Evolutionary conservation across 2,888 invertebrate genomes (phyloP), one percentile per base, ranked within the genome.

Genomic region (Didymodactylos carnosus): DNA sequence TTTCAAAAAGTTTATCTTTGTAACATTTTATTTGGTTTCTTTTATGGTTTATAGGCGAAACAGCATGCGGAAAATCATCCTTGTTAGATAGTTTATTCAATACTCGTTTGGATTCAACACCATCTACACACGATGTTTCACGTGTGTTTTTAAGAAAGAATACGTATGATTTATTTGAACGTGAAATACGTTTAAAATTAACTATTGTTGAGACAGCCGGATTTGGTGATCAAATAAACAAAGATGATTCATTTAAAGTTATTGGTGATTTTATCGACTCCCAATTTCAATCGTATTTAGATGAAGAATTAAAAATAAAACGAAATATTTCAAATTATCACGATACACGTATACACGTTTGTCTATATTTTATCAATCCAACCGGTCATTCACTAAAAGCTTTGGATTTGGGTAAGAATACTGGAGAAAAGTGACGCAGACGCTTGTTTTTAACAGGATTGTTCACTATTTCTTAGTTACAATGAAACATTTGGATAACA

Each of bases 161-260:
- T 81, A 95, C 94, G 0, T 97, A 95, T 81, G 86, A 86, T 75
- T 79, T 86, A 43, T 80, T 81, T 73, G 86, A 86, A 78, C 84
- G 84, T 76, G 84, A 82, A 75, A 85, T 86, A n/a, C 78, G 82
- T 41, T 81, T 86, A 75, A 85, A 85, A 88, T 86, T 99, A 77
- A 95, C 95, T 7, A 89, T 98, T 78, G 94, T 97, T 76, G 98
- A 99, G 82, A 95, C 97, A 0, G 91, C 95, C 39, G 98, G 97
- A n/a, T 99, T 97, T 80, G 98, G 98, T 11, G 98, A 99, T 86
- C 98, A 99, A 85, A 92, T 98, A 76, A 97, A 98, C 84, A 98
- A 98, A 84, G 94, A 95, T 80, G 95, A 98, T 78, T 85, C 85
- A 39, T 71, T 94, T 84, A 94, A 95, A 82, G 91, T 95, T 0